Evolutionary conservation across 2,888 invertebrate species (phyloP), one percentile per base, ranked within the genome.

Genomic region (Drosophila austrosaltans): DNA sequence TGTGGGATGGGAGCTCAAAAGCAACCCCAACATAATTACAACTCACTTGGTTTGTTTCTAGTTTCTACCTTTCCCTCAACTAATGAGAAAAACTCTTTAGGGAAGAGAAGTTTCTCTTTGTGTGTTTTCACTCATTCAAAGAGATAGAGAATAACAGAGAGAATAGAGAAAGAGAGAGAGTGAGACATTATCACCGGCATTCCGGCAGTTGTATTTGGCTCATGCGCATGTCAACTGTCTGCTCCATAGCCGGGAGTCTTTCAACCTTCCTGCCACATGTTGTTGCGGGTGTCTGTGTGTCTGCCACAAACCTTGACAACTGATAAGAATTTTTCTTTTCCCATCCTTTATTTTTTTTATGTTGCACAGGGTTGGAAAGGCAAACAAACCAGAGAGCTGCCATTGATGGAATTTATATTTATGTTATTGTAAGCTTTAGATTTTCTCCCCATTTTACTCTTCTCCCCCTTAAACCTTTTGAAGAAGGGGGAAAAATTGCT

Each of bases 181-280:
- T 12, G 40, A 40, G n/a, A n/a, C 2, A n/a, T 48, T 48, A 48
- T 48, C 22, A 25, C 76, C 78, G 81, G 77, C 78, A 78, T 81
- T 78, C 71, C 76, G 74, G 68, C 71, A 67, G 75, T 74, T 82
- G 1, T 30, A 82, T 78, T 69, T 72, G 71, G 66, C 72, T 66
- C 72, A 77, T 82, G 86, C 82, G 82, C 86, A 85, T n/a, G 68
- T 63, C 77, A 10, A 48, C 10, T 48, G 7, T 25, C 3, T 48
- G 48, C 60, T 67, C 70, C 54, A 73, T 78, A 73, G 82, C 82
- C 82, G 80, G 80, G 80, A 84, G 82, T 63, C 72, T 59, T 72
- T 72, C 82, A 82, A 82, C 86, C 86, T 85, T 78, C 79, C 81
- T 79, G 79, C 85, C 82, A 89, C 89, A 88, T 85, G 88, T 87